These are phyloP conservation scores for Phortica okadai DNA, from an alignment of 2,888 invertebrate genomes.

Conservation along the genomic window DNA sequence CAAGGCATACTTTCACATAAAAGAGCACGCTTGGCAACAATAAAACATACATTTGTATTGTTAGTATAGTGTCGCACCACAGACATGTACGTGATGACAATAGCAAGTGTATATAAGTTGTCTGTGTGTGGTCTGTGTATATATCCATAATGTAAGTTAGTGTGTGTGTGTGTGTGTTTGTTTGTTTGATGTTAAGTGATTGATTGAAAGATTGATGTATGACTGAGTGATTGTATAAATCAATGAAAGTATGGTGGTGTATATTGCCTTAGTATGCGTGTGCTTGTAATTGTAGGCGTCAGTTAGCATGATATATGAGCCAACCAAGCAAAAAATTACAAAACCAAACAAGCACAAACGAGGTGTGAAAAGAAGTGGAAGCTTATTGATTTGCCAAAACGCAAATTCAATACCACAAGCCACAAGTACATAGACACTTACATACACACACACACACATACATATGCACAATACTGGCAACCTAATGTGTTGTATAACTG, in stretches of 20 bases:
- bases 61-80: not conserved
- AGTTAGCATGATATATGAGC: slow-evolving; percentile 17
- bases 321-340: not conserved
- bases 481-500: too few species aligned
- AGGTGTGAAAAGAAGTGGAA: not conserved
- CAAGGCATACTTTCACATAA: not conserved
- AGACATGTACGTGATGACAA: slow-evolving; percentile 14
- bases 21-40: not conserved
- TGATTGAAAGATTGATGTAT: slow-evolving; percentile 36
- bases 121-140: not conserved
- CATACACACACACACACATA: too few species aligned
- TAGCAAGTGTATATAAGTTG: not conserved
- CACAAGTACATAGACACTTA: too few species aligned
- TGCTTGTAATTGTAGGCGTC: not conserved
- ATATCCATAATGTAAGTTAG: not conserved
- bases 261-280: not conserved
- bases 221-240: slow-evolving; percentile 33
- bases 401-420: too few species aligned
- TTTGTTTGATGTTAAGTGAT: slow-evolving; percentile 33
- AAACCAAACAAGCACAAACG: not conserved
- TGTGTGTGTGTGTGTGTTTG: not conserved
- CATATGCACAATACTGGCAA: too few species aligned
- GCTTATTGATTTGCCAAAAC: too few species aligned
- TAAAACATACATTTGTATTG: not conserved
- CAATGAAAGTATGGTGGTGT: slow-evolving; percentile 3